Evolutionary conservation across 2,888 invertebrate genomes (phyloP), one percentile per base, ranked within the genome.

Genomic region (Diogma glabrata): DNA sequence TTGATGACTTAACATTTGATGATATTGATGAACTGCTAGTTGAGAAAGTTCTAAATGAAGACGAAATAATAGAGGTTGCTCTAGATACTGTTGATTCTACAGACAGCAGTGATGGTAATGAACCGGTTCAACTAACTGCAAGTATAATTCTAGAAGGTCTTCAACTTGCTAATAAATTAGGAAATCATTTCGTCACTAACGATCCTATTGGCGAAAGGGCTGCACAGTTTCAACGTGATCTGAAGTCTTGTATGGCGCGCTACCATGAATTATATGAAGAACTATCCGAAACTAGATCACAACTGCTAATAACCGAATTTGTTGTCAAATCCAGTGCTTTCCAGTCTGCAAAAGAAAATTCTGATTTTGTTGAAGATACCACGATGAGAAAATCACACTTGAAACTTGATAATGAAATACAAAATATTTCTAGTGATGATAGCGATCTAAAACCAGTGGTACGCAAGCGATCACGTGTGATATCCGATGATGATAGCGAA

Each of bases 111-210:
- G 54, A 58, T 55, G 30, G 54, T 53, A 53, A 56, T 49, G 54
- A 57, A 54, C 51, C 51, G 53, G 50, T 47, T 20, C 50, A 52
- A 53, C 30, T 55, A 14, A 56, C 52, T 49, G 55, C 36, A 56
- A 53, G 52, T 54, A 51, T 51, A 55, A 57, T 58, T 51, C 53
- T 55, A 53, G 57, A 55, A 57, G 55, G 57, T 12, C 56, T 60
- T 55, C 56, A 59, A 56, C 55, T 59, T 55, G 58, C 55, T 47
- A 59, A 54, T 52, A 59, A 60, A 55, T 56, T 61, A 51, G 57
- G 53, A 56, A 47, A 57, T 49, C 55, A 58, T 54, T 54, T 60
- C 50, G 48, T 60, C 50, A 51, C 30, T 51, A 55, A 55, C 33
- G 60, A 61, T 56, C 54, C 57, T 47, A 56, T 52, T 55, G 55